phyloP scores from a whole-genome alignment of 2,888 invertebrate genomes.

The Lycophotia porphyrea region DNA sequence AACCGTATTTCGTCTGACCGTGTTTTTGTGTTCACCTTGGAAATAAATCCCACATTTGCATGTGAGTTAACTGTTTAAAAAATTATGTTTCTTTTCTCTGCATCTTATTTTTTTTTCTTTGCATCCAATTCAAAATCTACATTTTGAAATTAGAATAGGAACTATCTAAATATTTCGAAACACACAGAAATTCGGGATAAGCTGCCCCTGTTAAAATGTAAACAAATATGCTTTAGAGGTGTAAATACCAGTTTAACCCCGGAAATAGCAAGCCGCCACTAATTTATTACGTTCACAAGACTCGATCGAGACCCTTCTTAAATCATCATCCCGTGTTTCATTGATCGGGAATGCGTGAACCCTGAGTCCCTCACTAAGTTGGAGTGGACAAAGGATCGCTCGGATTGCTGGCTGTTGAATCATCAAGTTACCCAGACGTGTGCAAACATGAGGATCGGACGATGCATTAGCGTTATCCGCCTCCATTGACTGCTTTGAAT shows the following conservation, averaged over 20 bases:
- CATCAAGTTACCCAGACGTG: slow-evolving; percentile 60
- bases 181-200: slow-evolving; percentile 29
- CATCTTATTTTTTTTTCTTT: neutral
- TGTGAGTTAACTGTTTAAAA: neutral
- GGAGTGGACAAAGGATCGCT: slow-evolving; percentile 66
- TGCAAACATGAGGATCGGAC: slow-evolving; percentile 58
- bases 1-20: slow-evolving; percentile 25
- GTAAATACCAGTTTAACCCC: slow-evolving; percentile 62
- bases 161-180: neutral
- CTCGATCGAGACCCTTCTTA: slow-evolving; percentile 45
- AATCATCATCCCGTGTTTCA: slow-evolving; percentile 71
- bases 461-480: slow-evolving; percentile 40
- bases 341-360: slow-evolving; percentile 74
- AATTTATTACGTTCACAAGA: slow-evolving; percentile 58
- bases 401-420: slow-evolving; percentile 68
- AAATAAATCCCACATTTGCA: slow-evolving; percentile 20
- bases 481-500: slow-evolving; percentile 56
- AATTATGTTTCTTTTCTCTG: slow-evolving; percentile 10
- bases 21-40: slow-evolving; percentile 32
- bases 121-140: neutral
- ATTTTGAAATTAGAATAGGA: slow-evolving; percentile 30
- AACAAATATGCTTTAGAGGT: slow-evolving; percentile 51
- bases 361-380: slow-evolving; percentile 76
- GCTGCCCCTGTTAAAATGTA: slow-evolving; percentile 50
- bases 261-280: slow-evolving; percentile 62